These are phyloP conservation scores for Heliocidaris tuberculata DNA, from an alignment of 35 echinoderm and acorn worm genomes.

Conservation along the genomic window DNA sequence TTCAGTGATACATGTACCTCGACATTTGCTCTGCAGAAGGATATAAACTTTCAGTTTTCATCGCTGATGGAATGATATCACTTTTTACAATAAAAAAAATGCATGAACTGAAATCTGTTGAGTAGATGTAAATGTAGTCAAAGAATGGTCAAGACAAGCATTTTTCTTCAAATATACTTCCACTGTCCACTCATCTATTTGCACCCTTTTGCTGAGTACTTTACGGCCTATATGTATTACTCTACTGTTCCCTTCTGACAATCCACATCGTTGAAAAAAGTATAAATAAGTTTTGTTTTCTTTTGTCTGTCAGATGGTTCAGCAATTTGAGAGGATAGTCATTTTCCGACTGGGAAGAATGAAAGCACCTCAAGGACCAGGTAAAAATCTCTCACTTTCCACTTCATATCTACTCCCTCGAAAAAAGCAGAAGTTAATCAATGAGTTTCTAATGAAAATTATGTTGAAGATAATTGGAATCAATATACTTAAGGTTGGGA, in stretches of 20 bases:
- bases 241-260: too few relatives aligned
- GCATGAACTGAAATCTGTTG: background rate
- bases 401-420: background rate
- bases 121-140: too few relatives aligned
- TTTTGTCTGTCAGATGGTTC: conserved; percentile 56
- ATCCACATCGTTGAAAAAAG: too few relatives aligned
- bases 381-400: conserved; percentile 32
- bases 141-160: too few relatives aligned
- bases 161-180: too few relatives aligned
- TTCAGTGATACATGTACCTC: too few relatives aligned
- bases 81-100: background rate
- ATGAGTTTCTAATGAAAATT: background rate
- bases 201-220: background rate
- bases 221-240: too few relatives aligned
- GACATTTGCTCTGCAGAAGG: too few relatives aligned
- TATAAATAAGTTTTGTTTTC: background rate
- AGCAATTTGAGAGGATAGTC: conserved; percentile 86
- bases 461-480: background rate
- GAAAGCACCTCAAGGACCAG: conserved; percentile 87
- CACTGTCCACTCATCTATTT: background rate
- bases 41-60: too few relatives aligned
- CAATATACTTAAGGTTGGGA: background rate
- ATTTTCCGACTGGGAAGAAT: conserved; percentile 84
- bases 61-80: too few relatives aligned
- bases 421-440: background rate